Conservation (phyloP, 2,113 vertebrate species). For the Hypanus sabinus region DNA sequence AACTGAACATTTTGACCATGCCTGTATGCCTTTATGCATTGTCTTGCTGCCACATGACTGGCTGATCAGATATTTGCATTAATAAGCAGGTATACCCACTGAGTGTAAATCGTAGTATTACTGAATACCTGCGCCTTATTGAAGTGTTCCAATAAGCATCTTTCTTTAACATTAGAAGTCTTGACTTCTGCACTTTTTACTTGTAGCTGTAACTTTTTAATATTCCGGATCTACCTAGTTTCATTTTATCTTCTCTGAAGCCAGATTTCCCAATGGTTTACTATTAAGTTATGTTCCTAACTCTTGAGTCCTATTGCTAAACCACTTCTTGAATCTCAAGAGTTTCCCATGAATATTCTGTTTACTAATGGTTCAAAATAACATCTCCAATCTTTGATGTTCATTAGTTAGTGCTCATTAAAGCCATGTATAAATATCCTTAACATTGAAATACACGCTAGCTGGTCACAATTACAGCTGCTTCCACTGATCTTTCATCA, state of each 20-base stretch:
- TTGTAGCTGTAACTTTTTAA: background rate
- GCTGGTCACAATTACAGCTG: background rate
- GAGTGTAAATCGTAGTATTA: too few species aligned
- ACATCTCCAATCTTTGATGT: background rate
- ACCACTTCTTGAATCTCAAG: background rate
- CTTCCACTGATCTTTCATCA: slow-evolving; percentile 1
- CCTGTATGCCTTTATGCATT: too few species aligned
- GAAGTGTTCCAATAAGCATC: background rate
- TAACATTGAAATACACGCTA: background rate
- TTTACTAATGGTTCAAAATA: background rate
- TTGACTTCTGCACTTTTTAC: background rate
- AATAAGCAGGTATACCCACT: too few species aligned
- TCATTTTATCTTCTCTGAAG: background rate
- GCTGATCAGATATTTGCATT: too few species aligned
- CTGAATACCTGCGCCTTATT: too few species aligned
- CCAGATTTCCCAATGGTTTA: background rate
- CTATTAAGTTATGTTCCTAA: background rate
- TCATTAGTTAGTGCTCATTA: background rate
- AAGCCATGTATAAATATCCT: background rate
- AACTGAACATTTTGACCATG: too few species aligned
- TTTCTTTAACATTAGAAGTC: background rate
- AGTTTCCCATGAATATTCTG: background rate
- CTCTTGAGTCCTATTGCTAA: background rate
- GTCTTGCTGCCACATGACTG: too few species aligned
- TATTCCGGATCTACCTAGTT: background rate